Percentiles rank a stretch among this genome's conserved stretches.
Evolutionary conservation across 2,113 vertebrate genomes (phyloP).

Genomic region (Paralichthys olivaceus): DNA sequence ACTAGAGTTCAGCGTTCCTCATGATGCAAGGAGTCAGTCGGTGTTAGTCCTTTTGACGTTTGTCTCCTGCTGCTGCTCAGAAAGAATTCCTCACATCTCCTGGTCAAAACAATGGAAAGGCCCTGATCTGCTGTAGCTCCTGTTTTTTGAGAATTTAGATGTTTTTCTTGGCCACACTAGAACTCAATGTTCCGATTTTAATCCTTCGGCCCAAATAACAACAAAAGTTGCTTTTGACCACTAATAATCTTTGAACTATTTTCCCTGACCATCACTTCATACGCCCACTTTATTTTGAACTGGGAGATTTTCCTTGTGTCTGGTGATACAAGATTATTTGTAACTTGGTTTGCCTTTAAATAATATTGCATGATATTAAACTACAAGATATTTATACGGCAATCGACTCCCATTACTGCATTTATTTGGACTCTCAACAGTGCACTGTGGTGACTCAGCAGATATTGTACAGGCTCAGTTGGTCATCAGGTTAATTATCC

Average conservation of each 20-base stretch:
- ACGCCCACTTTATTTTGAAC: neutral
- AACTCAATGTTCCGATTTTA: constrained; percentile 41
- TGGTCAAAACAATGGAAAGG: constrained; percentile 66
- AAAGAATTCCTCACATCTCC: constrained; percentile 63
- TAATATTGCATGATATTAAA: too few species aligned
- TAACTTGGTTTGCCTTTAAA: neutral
- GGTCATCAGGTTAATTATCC: constrained; percentile 15
- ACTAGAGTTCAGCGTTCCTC: constrained; percentile 47
- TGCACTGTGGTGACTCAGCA: neutral
- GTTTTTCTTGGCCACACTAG: constrained; percentile 52
- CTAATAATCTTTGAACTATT: constrained; percentile 20
- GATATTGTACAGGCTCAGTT: neutral
- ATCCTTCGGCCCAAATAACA: constrained; percentile 37
- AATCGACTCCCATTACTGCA: neutral
- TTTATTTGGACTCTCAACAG: too few species aligned
- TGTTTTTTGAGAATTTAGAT: constrained; percentile 17
- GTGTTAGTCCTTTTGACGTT: constrained; percentile 39
- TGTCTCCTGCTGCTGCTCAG: constrained; percentile 36
- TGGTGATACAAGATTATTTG: neutral
- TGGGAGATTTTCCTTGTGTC: neutral
- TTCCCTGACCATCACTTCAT: neutral
- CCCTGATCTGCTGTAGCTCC: constrained; percentile 15
- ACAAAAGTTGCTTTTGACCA: constrained; percentile 30
- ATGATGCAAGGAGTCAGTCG: constrained; percentile 36
- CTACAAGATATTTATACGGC: too few species aligned